Conservation (phyloP, 2,888 invertebrate genomes). For the Ormyrus thymus region DNA sequence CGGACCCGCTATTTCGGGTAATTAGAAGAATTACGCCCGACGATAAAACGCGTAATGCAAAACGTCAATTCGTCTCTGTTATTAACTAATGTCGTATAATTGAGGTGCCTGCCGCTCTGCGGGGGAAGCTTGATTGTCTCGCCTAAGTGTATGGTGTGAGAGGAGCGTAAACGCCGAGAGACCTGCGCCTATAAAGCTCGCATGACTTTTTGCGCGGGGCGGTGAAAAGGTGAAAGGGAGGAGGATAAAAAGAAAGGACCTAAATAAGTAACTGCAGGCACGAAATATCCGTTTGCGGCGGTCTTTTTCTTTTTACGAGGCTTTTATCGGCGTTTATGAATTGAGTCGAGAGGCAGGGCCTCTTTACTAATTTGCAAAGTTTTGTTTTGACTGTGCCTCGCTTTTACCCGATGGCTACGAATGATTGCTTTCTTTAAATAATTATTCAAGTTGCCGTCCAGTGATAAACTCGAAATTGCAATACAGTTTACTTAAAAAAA, state of each 20-base stretch:
- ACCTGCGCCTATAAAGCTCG: no score
- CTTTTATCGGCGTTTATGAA: not conserved
- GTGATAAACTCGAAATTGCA: no score
- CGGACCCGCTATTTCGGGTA: not conserved
- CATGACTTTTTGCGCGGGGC: not conserved
- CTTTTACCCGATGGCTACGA: not conserved
- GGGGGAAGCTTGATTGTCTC: conserved; percentile 1
- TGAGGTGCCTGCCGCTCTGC: not conserved
- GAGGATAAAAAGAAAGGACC: conserved; percentile 17
- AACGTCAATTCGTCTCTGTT: conserved; percentile 11
- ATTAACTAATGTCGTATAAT: conserved; percentile 36
- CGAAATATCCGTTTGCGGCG: conserved; percentile 12
- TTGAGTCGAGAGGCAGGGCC: not conserved
- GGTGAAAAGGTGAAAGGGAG: not conserved
- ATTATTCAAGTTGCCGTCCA: no score
- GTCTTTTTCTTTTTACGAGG: not conserved
- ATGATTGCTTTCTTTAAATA: not conserved
- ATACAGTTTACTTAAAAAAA: no score
- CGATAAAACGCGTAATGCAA: not conserved
- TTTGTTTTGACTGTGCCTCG: not conserved
- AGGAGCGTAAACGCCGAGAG: no score
- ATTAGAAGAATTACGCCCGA: not conserved
- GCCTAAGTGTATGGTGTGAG: not conserved
- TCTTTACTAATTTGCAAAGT: no score
- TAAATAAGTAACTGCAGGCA: conserved; percentile 43